phyloP scores from a whole-genome alignment of 2,888 invertebrate genomes.

The Agrotis clavis region DNA sequence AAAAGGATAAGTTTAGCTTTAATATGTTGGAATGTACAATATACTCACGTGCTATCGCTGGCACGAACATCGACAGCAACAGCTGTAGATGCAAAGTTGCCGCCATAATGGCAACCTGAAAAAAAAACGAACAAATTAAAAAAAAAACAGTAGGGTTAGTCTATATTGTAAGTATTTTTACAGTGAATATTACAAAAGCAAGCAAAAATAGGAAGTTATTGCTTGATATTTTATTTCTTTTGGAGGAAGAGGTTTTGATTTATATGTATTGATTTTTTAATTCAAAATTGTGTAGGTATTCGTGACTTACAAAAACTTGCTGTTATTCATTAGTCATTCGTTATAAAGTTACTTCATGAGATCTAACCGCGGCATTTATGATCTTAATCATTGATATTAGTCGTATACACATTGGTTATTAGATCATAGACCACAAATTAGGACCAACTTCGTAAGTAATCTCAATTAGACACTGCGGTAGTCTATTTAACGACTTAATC shows the following conservation, averaged over 20 bases:
- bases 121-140: slow-evolving; percentile 58
- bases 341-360: neutral
- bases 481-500: no score
- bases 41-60: slow-evolving; percentile 77
- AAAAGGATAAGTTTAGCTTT: neutral
- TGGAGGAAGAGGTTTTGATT: neutral
- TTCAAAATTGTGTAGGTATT: no score
- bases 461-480: slow-evolving; percentile 10
- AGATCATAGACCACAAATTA: slow-evolving; percentile 44
- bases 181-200: neutral
- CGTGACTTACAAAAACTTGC: no score
- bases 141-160: slow-evolving; percentile 3
- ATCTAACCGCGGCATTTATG: neutral
- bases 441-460: slow-evolving; percentile 9
- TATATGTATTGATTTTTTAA: no score
- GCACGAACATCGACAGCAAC: slow-evolving; percentile 70
- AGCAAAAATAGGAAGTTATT: neutral
- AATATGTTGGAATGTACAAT: slow-evolving; percentile 4
- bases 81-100: slow-evolving; percentile 70
- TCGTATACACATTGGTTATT: slow-evolving; percentile 14
- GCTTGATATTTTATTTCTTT: neutral
- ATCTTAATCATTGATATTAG: slow-evolving; percentile 28
- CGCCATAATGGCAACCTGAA: slow-evolving; percentile 75
- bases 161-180: neutral
- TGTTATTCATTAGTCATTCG: no score